Evolutionary conservation across 2,113 vertebrate genomes (phyloP).

Genomic region (Hoplias malabaricus): DNA sequence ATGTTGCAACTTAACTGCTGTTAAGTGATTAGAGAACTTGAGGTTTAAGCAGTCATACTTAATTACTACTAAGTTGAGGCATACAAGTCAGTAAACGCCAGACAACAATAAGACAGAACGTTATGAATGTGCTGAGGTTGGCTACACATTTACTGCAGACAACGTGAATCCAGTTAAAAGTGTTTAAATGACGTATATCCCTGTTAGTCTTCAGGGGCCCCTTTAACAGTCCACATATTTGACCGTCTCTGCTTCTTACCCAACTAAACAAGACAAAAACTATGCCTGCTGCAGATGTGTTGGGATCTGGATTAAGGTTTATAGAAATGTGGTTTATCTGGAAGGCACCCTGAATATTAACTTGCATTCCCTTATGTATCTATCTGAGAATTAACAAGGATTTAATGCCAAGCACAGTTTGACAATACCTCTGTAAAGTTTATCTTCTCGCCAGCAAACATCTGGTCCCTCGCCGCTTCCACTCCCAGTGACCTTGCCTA

Average conservation of each 20-base stretch:
- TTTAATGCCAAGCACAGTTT: background rate
- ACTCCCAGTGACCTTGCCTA: constrained; percentile 90
- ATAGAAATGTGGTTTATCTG: no score
- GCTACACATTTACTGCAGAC: background rate
- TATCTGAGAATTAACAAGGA: background rate
- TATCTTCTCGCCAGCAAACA: constrained; percentile 94
- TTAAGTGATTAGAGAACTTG: background rate
- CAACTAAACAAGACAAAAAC: no score
- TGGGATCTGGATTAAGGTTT: no score
- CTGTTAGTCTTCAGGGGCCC: no score
- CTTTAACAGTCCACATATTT: no score
- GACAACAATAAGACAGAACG: background rate
- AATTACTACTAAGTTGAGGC: background rate
- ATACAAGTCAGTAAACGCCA: background rate
- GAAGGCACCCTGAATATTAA: no score
- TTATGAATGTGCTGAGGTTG: background rate
- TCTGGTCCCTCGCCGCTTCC: constrained; percentile 85
- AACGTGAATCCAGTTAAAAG: background rate
- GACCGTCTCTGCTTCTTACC: no score
- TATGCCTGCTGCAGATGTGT: no score
- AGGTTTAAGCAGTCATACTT: background rate
- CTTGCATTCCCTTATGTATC: no score
- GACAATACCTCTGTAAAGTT: constrained; percentile 92
- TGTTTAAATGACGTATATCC: no score
- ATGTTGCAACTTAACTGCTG: background rate